These are phyloP conservation scores for Himalopsyche japonica DNA, from an alignment of 2,888 invertebrate species.

Conservation along the genomic window DNA sequence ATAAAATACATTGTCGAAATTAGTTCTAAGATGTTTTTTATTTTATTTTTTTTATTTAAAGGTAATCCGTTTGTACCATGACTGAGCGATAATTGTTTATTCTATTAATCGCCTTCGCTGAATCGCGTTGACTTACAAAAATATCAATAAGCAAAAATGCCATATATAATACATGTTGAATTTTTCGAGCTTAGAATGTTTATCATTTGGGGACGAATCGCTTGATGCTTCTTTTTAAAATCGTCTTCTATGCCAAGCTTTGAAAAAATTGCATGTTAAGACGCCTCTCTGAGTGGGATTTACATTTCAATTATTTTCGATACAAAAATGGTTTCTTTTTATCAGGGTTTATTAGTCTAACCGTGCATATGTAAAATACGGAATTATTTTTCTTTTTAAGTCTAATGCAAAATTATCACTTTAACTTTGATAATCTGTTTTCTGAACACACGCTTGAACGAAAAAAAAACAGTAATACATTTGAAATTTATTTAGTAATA, in stretches of 20 bases:
- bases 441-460: background rate
- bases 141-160: too few species aligned
- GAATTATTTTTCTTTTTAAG: background rate
- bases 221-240: background rate
- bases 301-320: conserved; percentile 5
- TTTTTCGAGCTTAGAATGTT: too few species aligned
- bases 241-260: background rate
- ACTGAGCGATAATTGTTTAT: too few species aligned
- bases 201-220: background rate
- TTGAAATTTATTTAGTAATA: too few species aligned
- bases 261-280: background rate
- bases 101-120: too few species aligned
- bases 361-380: background rate
- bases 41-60: too few species aligned
- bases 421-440: background rate
- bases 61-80: too few species aligned
- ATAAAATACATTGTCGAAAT: too few species aligned
- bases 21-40: too few species aligned
- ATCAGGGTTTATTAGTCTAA: background rate
- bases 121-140: too few species aligned
- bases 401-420: background rate
- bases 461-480: too few species aligned
- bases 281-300: background rate
- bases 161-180: too few species aligned
- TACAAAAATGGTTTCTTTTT: background rate